Evolutionary conservation across 2,113 vertebrate genomes (phyloP), one percentile per base, ranked within the genome.

Genomic region (Toxotes chatareus): DNA sequence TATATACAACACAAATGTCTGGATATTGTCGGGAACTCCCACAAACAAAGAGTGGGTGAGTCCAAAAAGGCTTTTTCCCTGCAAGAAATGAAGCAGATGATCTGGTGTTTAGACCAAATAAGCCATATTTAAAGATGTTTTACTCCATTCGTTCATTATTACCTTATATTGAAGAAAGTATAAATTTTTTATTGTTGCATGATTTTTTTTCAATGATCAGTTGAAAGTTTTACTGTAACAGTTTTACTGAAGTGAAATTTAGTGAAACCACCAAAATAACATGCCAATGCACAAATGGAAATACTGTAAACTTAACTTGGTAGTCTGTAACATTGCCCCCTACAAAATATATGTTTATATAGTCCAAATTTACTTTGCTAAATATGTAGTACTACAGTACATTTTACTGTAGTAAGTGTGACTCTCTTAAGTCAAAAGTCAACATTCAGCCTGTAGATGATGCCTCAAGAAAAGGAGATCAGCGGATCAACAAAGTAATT

Each of bases 1-100:
- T 86, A 75, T 88, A 83, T 80, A 90, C 77, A 88, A 85, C 66
- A 80, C 68, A 89, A 76, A 85, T 49, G 86, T 88, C 81, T 89
- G 77, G 78, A 83, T 82, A 76, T 76, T 67, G 38, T 91, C 79
- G 83, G 79, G 68, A 75, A 76, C 86, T 82, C 82, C 7, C 83
- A 84, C 67, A 31, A 70, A 44, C 21, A 73, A 21, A n/a, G 34
- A 53, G 65, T 40, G 47, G 42, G 51, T 55, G 55, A 10, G 56
- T 42, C 42, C 61, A 70, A 55, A 36, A 68, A 11, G 49, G 17
- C n/a, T 6, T 51, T 27, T 66, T 73, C 27, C 4, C 46, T 34
- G 16, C 5, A 63, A 36, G 21, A 76, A 34, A 40, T 47, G 17
- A 36, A 21, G 19, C 36, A 65, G 36, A 64, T 71, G 11, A 21